Evolutionary conservation across 2,888 invertebrate genomes (phyloP).

Genomic region (Heliconius ethilla): DNA sequence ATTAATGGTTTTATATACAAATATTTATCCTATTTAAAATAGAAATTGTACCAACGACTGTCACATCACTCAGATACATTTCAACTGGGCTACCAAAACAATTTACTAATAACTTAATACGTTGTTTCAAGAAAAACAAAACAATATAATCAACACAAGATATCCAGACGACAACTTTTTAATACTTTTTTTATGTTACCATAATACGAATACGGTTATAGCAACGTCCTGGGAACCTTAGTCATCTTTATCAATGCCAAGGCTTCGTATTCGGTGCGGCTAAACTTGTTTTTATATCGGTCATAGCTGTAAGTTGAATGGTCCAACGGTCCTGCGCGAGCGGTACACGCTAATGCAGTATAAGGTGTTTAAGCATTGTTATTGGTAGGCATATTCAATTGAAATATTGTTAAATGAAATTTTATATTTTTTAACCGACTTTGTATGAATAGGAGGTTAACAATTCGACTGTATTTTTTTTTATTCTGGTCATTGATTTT

Average conservation of each 20-base stretch:
- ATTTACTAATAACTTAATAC: not conserved
- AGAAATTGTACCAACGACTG: not conserved
- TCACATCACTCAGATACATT: not conserved
- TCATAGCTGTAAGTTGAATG: conserved; percentile 47
- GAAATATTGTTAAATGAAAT: not conserved
- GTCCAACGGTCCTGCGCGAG: conserved; percentile 44
- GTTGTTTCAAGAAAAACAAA: not conserved
- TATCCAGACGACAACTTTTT: not conserved
- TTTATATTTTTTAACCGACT: not conserved
- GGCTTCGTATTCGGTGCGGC: conserved; percentile 63
- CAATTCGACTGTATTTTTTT: too few relatives aligned
- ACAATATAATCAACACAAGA: not conserved
- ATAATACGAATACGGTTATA: conserved; percentile 5
- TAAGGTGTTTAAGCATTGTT: not conserved
- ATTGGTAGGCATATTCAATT: not conserved
- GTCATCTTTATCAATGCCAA: conserved; percentile 70
- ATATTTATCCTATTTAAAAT: too few relatives aligned
- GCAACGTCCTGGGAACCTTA: conserved; percentile 7
- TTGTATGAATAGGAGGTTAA: too few relatives aligned
- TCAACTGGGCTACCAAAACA: not conserved
- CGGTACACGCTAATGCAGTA: conserved; percentile 31
- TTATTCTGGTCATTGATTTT: not conserved
- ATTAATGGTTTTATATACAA: too few relatives aligned
- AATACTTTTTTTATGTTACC: not conserved
- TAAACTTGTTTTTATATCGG: conserved; percentile 66